A percentile compares a stretch with the other conserved stretches of the same genome.
Conservation (phyloP, 2,797 vertebrate species). For the Sciaenops ocellatus region DNA sequence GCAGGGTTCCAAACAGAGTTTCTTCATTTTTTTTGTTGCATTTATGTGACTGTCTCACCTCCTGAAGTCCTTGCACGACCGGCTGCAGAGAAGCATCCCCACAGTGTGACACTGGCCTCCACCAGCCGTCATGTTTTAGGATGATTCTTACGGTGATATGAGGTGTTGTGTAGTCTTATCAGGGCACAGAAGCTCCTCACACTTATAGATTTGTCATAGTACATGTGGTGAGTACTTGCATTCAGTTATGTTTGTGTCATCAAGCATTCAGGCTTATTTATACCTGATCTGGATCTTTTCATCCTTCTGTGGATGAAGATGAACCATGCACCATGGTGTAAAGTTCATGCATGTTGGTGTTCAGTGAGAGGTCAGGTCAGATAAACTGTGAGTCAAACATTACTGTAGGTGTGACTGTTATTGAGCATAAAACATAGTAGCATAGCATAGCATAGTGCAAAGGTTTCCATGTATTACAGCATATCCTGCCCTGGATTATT, state of each 20-base stretch:
- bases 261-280: too few relatives aligned
- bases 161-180: not conserved
- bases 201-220: not conserved
- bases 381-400: slow-evolving; percentile 6
- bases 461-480: slow-evolving; percentile 43
- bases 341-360: not conserved
- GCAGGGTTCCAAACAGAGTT: not conserved
- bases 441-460: slow-evolving; percentile 36
- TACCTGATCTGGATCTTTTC: not conserved
- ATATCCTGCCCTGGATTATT: not conserved
- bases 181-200: not conserved
- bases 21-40: not conserved
- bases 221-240: not conserved
- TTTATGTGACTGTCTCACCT: not conserved
- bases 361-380: not conserved
- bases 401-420: slow-evolving; percentile 8
- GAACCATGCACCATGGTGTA: too few relatives aligned
- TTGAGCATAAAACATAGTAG: slow-evolving; percentile 13
- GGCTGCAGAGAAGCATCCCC: not conserved
- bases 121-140: not conserved
- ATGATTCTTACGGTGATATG: not conserved
- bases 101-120: not conserved
- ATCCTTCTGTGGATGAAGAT: not conserved
- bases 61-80: not conserved
- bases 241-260: not conserved